phyloP scores from a whole-genome alignment of 2,113 vertebrate genomes.

The Lagopus leucura region DNA sequence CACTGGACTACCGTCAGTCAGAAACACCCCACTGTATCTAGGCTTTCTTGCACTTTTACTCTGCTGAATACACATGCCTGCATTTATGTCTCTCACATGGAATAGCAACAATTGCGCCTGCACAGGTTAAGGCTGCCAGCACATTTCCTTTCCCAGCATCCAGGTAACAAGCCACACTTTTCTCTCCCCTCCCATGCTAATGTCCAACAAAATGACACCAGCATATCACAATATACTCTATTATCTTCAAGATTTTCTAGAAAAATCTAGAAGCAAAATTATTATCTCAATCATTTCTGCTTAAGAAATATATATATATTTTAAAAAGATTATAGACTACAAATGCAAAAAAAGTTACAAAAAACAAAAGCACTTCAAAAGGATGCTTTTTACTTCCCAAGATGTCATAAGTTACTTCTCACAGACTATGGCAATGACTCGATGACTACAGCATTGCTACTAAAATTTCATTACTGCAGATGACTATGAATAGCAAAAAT shows the following conservation, averaged over 20 bases:
- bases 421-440: not conserved
- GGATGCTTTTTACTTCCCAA: not conserved
- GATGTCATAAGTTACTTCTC: not conserved
- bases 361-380: not conserved
- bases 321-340: not conserved
- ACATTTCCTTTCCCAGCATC: not conserved
- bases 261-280: not conserved
- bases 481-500: slow-evolving; percentile 12
- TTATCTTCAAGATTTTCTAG: fast-evolving
- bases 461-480: slow-evolving; percentile 41
- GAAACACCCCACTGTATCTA: not conserved
- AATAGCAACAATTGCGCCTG: not conserved
- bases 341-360: not conserved
- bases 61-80: not conserved
- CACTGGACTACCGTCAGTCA: not conserved
- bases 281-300: not conserved
- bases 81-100: fast-evolving
- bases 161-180: not conserved
- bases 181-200: not conserved
- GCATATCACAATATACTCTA: not conserved
- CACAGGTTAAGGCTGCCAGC: not conserved
- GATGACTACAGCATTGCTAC: not conserved
- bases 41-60: not conserved
- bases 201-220: not conserved
- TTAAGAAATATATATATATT: not conserved